Evolutionary conservation across 2,888 invertebrate genomes (phyloP), one percentile per base, ranked within the genome.

Genomic region (Phlogophora meticulosa): DNA sequence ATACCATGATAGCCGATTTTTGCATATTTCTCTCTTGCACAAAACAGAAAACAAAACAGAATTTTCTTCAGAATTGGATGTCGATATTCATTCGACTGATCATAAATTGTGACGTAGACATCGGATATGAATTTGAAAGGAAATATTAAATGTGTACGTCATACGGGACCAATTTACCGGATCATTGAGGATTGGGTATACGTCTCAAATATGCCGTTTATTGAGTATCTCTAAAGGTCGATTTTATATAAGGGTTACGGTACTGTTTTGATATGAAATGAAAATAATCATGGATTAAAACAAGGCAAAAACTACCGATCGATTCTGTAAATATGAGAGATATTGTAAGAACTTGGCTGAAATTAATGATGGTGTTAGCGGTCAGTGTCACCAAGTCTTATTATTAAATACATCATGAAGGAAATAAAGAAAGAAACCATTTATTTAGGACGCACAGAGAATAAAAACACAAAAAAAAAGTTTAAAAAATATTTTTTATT

Each of bases 151-250:
- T 49, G 51, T 56, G 22, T 51, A 32, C 36, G 48, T 71, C 51
- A 63, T 61, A 46, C 43, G 36, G 9, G 45, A 77, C 72, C 64
- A 72, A 74, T 74, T 77, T 74, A 56, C 48, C 22, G 64, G 72
- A 45, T 72, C 72, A 72, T 52, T 64, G 77, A 9, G 15, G 5
- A 46, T 22, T 24, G 42, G 7, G 32, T 51, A 49, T 60, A 48
- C 59, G 32, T 55, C 55, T 57, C 24, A 56, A 62, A 51, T 45
- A 51, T 68, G 10, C 2, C 34, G 13, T 57, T 17, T 55, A 42
- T 76, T 10, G 22, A 38, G 10, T 7, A 45, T 10, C 2, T 43
- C 38, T 1, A 56, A 58, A 32, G 63, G 52, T 36, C 17, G 4
- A 17, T 34, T 42, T 42, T 34, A 55, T 42, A 51, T 51, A 22